Percentiles rank a stretch among this genome's conserved stretches.
These are phyloP conservation scores for Zonotrichia leucophrys DNA, from an alignment of 2,113 vertebrate species.

Conservation along the genomic window DNA sequence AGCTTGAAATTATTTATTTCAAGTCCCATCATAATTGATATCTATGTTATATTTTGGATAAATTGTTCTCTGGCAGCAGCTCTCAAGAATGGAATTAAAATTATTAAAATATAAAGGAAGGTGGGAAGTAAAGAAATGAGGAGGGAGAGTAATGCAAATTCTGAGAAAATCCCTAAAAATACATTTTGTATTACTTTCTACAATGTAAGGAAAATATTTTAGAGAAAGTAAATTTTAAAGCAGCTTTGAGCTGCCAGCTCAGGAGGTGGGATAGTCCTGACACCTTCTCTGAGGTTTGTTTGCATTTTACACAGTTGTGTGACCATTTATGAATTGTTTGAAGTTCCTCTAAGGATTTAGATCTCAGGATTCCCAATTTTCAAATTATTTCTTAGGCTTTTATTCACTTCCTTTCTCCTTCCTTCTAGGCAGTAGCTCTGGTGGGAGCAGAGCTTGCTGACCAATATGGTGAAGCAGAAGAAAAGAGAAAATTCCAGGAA, in stretches of 20 bases:
- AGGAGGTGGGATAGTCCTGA: background rate
- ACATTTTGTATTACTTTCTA: background rate
- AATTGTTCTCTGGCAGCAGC: background rate
- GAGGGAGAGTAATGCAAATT: background rate
- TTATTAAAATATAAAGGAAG: background rate
- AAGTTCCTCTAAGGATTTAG: background rate
- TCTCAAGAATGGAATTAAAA: background rate
- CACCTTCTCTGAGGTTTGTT: background rate
- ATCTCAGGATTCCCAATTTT: background rate
- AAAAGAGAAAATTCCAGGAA: constrained; percentile 80
- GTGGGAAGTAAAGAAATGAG: background rate
- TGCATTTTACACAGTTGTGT: background rate
- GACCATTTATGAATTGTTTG: background rate
- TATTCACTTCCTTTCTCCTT: background rate
- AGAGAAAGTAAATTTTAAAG: background rate
- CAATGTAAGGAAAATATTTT: background rate
- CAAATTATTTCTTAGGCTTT: background rate
- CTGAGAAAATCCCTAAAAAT: background rate
- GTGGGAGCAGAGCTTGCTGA: constrained; percentile 85
- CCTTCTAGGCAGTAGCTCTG: constrained; percentile 82
- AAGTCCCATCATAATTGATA: background rate
- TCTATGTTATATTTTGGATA: background rate
- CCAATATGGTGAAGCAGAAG: constrained; percentile 75
- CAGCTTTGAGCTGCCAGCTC: background rate
- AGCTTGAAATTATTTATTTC: background rate